Evolutionary conservation across 2,797 vertebrate genomes (phyloP).

Genomic region (Urocyon cinereoargenteus): DNA sequence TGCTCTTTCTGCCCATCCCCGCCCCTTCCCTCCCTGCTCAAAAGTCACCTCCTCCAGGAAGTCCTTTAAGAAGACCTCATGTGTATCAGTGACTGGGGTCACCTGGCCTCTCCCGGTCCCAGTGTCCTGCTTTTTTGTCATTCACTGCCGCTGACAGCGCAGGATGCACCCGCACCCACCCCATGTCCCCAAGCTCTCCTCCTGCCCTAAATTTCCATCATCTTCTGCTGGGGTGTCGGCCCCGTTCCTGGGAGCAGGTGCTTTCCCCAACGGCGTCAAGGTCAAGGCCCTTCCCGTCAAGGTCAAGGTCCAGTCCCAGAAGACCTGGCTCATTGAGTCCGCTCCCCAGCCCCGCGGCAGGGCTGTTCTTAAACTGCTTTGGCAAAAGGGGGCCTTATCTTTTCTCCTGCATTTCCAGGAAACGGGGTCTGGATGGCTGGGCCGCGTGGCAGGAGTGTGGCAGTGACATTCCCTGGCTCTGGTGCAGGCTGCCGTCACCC

Average conservation of each 20-base stretch:
- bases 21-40: not conserved
- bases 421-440: not conserved
- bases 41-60: constrained; percentile 43
- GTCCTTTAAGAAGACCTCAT: not conserved
- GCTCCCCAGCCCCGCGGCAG: not conserved
- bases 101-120: not conserved
- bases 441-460: not conserved
- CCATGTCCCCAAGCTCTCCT: not conserved
- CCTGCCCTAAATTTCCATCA: not conserved
- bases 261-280: not conserved
- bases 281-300: not conserved
- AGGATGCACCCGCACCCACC: too few species aligned
- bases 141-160: too few species aligned
- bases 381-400: not conserved
- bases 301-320: not conserved
- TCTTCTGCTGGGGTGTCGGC: not conserved
- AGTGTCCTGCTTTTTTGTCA: not conserved
- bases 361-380: not conserved
- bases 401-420: not conserved
- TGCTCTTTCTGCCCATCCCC: not conserved
- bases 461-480: not conserved
- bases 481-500: fast-evolving
- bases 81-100: not conserved
- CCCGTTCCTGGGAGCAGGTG: not conserved
- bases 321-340: not conserved